Percentiles rank a stretch among this genome's conserved stretches.
Conservation (phyloP, 2,888 invertebrate species). For the Alitta virens region DNA sequence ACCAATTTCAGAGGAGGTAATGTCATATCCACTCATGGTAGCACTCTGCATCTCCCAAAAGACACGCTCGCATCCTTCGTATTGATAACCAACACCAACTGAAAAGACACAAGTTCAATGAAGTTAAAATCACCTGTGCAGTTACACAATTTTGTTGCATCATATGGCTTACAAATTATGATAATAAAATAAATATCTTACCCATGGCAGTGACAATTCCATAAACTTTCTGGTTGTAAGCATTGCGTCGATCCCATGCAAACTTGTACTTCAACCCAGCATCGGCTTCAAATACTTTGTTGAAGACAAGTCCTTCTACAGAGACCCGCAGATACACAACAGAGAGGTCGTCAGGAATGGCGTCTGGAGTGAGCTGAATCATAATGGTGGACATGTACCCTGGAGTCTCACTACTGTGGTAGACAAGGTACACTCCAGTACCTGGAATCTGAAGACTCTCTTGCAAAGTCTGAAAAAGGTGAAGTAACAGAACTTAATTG, state of each 20-base stretch:
- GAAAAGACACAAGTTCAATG: constrained; percentile 19
- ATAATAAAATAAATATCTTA: constrained; percentile 60
- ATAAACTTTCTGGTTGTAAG: constrained; percentile 96
- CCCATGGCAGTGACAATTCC: constrained; percentile 93
- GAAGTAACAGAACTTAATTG: background rate
- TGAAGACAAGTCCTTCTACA: constrained; percentile 88
- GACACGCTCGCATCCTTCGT: constrained; percentile 77
- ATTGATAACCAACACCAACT: constrained; percentile 85
- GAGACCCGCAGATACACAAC: constrained; percentile 81
- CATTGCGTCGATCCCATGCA: constrained; percentile 97
- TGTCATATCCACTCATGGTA: constrained; percentile 90
- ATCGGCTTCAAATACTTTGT: constrained; percentile 92
- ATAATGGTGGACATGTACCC: constrained; percentile 92
- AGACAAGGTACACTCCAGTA: constrained; percentile 87
- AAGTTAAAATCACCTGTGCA: too few species aligned
- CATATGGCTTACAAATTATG: too few species aligned
- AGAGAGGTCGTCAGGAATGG: constrained; percentile 44
- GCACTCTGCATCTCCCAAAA: constrained; percentile 96
- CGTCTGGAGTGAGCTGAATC: constrained; percentile 53
- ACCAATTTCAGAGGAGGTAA: constrained; percentile 84
- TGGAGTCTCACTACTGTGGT: constrained; percentile 90
- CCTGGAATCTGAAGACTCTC: constrained; percentile 93
- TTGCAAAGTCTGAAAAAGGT: constrained; percentile 77
- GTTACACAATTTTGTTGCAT: too few species aligned
- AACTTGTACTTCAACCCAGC: constrained; percentile 92